A percentile compares a stretch with the other conserved stretches of the same genome.
These are phyloP conservation scores for Conus ventricosus DNA, from an alignment of 1,140 invertebrate genomes.

Conservation along the genomic window DNA sequence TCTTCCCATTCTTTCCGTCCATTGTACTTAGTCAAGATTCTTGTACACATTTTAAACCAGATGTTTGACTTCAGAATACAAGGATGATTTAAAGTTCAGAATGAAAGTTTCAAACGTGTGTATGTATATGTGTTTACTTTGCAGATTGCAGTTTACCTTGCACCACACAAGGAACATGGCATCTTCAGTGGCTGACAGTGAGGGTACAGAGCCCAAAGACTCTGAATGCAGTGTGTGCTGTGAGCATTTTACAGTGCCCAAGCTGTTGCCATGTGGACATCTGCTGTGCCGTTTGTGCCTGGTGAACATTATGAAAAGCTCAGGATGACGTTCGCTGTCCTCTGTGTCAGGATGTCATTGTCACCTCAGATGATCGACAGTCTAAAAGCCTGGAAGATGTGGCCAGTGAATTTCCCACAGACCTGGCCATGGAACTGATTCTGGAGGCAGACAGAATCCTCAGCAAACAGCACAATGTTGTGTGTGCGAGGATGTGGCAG, in stretches of 20 bases:
- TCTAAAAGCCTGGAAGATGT: background rate
- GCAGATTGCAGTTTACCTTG: too few species aligned
- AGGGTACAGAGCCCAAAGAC: background rate
- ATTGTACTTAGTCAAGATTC: too few species aligned
- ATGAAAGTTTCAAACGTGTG: too few species aligned
- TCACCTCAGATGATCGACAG: background rate
- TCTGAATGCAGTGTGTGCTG: conserved; percentile 11
- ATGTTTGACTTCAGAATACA: too few species aligned
- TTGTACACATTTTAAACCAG: too few species aligned
- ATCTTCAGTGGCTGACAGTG: too few species aligned
- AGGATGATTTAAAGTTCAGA: too few species aligned
- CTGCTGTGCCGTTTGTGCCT: conserved; percentile 26
- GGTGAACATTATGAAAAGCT: background rate
- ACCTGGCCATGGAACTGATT: conserved; percentile 26
- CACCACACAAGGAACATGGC: too few species aligned
- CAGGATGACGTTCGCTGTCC: background rate
- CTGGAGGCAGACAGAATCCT: background rate
- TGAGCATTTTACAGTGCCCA: conserved; percentile 2
- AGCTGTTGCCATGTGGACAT: conserved; percentile 28
- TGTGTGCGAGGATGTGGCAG: background rate
- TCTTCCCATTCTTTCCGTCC: too few species aligned
- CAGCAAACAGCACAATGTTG: background rate
- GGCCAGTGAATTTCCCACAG: conserved; percentile 4
- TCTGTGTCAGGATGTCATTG: conserved; percentile 8
- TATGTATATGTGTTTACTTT: too few species aligned